phyloP scores from a whole-genome alignment of 2,888 invertebrate genomes.

The Drosophila neutralis region DNA sequence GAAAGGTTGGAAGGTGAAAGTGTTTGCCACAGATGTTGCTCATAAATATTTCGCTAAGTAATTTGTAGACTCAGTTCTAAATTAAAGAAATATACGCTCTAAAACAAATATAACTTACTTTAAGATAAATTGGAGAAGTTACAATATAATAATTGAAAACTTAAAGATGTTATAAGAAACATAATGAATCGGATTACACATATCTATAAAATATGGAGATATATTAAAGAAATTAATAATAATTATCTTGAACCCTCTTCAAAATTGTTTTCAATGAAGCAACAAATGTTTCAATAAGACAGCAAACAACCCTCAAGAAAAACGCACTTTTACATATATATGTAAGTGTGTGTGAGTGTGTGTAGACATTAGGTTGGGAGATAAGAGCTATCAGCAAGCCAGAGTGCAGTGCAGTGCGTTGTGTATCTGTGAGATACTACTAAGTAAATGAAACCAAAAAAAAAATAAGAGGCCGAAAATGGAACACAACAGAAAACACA shows the following conservation, averaged over 20 bases:
- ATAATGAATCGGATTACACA: not conserved
- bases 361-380: slow-evolving; percentile 13
- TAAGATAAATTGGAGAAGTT: not conserved
- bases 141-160: not conserved
- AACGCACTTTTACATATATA: not conserved
- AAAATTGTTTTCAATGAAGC: slow-evolving; percentile 13
- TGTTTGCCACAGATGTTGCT: not conserved
- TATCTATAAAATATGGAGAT: not conserved
- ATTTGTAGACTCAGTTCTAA: not conserved
- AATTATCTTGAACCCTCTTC: not conserved
- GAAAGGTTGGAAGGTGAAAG: not conserved
- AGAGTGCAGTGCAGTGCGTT: slow-evolving; percentile 16
- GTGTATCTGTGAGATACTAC: slow-evolving; percentile 47
- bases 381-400: slow-evolving; percentile 47
- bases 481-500: slow-evolving; percentile 35
- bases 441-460: slow-evolving; percentile 17
- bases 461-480: slow-evolving; percentile 38
- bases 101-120: not conserved
- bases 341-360: not conserved
- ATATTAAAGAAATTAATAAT: not conserved
- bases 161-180: not conserved
- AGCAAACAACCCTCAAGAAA: slow-evolving; percentile 35
- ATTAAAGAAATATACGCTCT: not conserved
- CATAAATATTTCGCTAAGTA: not conserved
- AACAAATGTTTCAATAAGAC: slow-evolving; percentile 53